Conservation (phyloP, 2,113 vertebrate genomes). For the Alethe diademata region DNA sequence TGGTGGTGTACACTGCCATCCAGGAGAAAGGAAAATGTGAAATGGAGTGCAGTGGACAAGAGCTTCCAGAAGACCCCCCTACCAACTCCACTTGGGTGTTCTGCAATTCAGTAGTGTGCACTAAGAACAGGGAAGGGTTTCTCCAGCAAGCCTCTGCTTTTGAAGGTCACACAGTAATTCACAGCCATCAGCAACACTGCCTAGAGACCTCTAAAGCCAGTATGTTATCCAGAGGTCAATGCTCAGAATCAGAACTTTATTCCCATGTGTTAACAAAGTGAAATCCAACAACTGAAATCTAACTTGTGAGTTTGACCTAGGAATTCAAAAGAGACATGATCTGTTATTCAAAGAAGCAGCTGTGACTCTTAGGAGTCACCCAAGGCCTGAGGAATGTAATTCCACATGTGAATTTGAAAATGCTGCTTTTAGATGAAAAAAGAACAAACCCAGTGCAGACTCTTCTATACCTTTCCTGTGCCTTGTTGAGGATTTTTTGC, state of each 20-base stretch:
- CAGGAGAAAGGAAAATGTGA: background rate
- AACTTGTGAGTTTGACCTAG: background rate
- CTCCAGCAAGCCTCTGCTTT: background rate
- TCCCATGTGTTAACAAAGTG: background rate
- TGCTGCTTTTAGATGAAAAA: background rate
- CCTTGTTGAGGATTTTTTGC: background rate
- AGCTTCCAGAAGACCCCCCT: background rate
- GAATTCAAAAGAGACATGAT: background rate
- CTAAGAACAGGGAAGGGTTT: background rate
- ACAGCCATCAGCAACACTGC: background rate
- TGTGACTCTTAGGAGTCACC: background rate
- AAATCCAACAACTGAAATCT: background rate
- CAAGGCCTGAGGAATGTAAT: background rate
- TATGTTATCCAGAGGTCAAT: background rate
- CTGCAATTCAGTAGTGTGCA: background rate
- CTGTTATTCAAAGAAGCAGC: background rate
- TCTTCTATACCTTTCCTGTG: background rate
- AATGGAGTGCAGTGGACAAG: background rate
- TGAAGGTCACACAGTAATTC: background rate
- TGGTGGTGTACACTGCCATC: rapidly evolving
- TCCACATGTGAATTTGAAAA: background rate
- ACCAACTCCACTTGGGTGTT: background rate
- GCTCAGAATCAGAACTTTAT: background rate
- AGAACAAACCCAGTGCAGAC: background rate
- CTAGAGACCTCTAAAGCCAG: background rate